A percentile compares a stretch with the other conserved stretches of the same genome.
These are phyloP conservation scores for Tetragnatha montana DNA, from an alignment of 2,888 invertebrate species.

Conservation along the genomic window DNA sequence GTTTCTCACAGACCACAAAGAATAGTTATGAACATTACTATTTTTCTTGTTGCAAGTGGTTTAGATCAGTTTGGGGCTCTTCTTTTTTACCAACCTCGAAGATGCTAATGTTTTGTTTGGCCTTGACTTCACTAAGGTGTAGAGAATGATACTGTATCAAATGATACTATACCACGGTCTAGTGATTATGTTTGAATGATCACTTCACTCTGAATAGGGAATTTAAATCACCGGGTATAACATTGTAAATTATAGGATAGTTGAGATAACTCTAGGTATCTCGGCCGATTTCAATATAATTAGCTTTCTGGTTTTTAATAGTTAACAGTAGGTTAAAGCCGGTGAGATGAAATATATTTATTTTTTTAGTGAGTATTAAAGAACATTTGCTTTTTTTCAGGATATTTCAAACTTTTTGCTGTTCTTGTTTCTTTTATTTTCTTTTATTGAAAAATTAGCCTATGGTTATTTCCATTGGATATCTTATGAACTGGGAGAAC, in stretches of 20 bases:
- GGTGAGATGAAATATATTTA: no score
- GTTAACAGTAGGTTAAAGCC: neutral
- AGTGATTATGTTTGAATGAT: neutral
- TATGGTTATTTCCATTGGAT: no score
- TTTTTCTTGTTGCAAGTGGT: conserved; percentile 2
- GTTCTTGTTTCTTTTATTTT: no score
- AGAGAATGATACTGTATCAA: neutral
- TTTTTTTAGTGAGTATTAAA: no score
- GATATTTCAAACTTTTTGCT: no score
- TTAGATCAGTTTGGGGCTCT: neutral
- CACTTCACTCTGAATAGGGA: neutral
- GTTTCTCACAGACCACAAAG: neutral
- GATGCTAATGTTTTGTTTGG: conserved; percentile 15
- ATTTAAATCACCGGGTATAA: neutral
- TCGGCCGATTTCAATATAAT: neutral
- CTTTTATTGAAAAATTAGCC: no score
- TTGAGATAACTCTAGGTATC: neutral
- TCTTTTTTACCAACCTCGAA: conserved; percentile 15
- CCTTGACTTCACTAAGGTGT: conserved; percentile 4
- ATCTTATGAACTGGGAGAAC: no score
- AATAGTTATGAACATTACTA: neutral
- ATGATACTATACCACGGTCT: neutral
- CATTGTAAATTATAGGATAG: neutral
- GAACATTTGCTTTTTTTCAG: no score
- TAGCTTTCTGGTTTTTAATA: neutral